Evolutionary conservation across 2,888 invertebrate genomes (phyloP).

Genomic region (Stenotaenia linearis): DNA sequence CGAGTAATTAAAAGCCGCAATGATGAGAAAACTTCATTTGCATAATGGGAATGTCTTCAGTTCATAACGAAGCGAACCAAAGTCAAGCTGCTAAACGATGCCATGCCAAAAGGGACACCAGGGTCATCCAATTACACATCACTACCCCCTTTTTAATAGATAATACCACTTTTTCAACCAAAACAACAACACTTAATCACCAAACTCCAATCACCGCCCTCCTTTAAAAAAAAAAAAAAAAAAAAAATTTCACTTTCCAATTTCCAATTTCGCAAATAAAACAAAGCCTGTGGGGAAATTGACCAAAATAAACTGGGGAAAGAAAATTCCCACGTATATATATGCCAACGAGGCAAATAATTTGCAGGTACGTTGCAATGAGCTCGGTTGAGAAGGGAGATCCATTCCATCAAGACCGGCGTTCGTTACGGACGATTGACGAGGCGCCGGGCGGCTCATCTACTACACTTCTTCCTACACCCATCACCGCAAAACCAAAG

Average conservation of each 20-base stretch:
- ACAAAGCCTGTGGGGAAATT: background rate
- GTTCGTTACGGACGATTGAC: constrained; percentile 9
- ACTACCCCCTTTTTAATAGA: background rate
- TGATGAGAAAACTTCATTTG: constrained; percentile 13
- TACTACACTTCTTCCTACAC: background rate
- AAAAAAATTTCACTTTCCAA: too few relatives aligned
- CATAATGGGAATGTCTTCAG: constrained; percentile 27
- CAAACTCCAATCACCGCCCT: background rate
- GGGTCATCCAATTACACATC: constrained; percentile 24
- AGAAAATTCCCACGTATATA: background rate
- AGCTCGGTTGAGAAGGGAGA: background rate
- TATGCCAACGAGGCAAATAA: background rate
- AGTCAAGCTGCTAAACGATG: constrained; percentile 18
- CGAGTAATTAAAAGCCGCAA: constrained; percentile 4
- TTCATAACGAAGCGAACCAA: background rate
- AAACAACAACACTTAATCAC: background rate
- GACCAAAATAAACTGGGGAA: too few relatives aligned
- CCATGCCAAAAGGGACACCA: background rate
- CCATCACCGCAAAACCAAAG: background rate
- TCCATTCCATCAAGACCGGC: background rate
- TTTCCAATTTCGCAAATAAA: too few relatives aligned
- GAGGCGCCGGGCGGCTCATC: background rate
- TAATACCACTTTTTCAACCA: background rate
- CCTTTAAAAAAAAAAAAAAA: background rate
- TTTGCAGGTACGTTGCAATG: background rate